Base-by-base conservation (phyloP, 2,797 vertebrate species). In the Florisuga fusca region DNA sequence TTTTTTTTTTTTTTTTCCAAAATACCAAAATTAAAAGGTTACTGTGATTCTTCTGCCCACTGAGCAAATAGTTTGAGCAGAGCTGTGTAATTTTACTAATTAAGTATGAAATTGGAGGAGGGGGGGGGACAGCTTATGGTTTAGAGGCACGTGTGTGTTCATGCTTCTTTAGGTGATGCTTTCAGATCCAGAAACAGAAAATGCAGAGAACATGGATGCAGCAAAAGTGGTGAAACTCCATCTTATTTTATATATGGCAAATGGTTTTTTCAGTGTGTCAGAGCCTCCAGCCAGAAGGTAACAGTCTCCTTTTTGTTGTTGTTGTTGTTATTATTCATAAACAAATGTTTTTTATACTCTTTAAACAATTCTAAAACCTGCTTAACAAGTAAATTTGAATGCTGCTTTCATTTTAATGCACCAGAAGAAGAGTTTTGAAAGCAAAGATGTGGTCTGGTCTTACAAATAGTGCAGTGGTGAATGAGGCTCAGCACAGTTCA, bases 121-220 rank as follows among this genome's bases (percentile, higher is more conserved):
- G 41, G 9, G 22, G 1, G 16, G 63, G 43, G 51, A 12, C 33
- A 22, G 20, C 15, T 54, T 82, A 88, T 66, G 21, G n/a, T 76
- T 31, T 62, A 53, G 48, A 84, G 48, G 46, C 19, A 58, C n/a
- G 5, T 5, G 22, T 84, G 11, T 61, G 4, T 88, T 25, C 92
- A 4, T 86, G 64, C 95, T 87, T 55, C 27, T 89, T 33, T 34
- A 98, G 97, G 93, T 90, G 77, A 91, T 97, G 94, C 91, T 97
- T 81, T 97, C 96, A 86, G 96, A 97, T 20, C 93, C 97, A 26
- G 55, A 53, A 22, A 13, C 82, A 90, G 85, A 96, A 83, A 96
- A 97, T 18, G 55, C 95, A 51, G 94, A 90, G 41, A 97, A 94
- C 20, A 2, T 66, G 43, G 94, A 96, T 9, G 86, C 95, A 62